These are phyloP conservation scores for Loxodonta africana DNA, from an alignment of 2,113 vertebrate species.

Conservation along the genomic window DNA sequence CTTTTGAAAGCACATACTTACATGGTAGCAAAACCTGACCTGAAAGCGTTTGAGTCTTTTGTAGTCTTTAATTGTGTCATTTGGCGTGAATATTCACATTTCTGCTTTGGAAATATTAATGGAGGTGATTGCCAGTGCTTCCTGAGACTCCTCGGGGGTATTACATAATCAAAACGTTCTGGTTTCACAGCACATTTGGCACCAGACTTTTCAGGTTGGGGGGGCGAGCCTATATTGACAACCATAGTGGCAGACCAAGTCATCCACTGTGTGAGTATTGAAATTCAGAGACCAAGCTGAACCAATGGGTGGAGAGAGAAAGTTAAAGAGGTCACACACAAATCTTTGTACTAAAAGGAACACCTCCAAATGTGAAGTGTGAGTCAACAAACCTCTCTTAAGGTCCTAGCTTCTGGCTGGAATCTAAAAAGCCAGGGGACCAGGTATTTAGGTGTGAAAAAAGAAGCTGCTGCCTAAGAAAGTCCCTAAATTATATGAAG, in stretches of 20 bases:
- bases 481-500: not conserved
- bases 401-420: not conserved
- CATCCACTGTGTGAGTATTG: not conserved
- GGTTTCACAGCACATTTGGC: not conserved
- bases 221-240: fast-evolving
- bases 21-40: not conserved
- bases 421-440: not conserved
- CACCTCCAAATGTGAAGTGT: not conserved
- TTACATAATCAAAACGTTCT: not conserved
- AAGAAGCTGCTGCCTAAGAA: not conserved
- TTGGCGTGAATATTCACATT: not conserved
- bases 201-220: not conserved
- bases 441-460: not conserved
- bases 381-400: not conserved
- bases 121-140: not conserved
- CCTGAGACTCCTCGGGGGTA: not conserved
- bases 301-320: not conserved
- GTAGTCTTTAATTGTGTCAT: not conserved
- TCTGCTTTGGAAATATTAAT: not conserved
- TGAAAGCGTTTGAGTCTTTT: not conserved
- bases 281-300: not conserved
- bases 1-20: not conserved
- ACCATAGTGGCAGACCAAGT: not conserved
- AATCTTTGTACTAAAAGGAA: not conserved
- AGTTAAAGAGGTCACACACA: not conserved